Conservation (phyloP, 2,113 vertebrate genomes). For the Xiphophorus maculatus region DNA sequence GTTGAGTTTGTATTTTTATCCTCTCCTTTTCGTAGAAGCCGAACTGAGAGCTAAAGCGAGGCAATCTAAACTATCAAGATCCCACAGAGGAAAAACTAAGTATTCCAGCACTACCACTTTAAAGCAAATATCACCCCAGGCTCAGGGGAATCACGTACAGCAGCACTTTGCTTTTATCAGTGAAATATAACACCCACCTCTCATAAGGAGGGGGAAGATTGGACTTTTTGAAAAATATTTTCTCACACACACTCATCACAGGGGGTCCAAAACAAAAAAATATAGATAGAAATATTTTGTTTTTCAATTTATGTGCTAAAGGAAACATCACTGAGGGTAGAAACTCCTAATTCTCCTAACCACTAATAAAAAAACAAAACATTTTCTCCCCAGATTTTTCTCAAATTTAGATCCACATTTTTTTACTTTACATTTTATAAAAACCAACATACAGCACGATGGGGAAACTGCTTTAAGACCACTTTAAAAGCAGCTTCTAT, state of each 20-base stretch:
- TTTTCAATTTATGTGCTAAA: no score
- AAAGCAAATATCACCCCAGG: slow-evolving; percentile 28
- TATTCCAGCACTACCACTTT: slow-evolving; percentile 8
- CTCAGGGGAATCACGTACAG: slow-evolving; percentile 8
- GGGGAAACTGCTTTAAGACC: neutral
- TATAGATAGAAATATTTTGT: slow-evolving; percentile 9
- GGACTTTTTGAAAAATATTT: neutral
- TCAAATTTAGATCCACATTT: no score
- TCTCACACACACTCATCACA: neutral
- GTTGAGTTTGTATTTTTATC: slow-evolving; percentile 22
- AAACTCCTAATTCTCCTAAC: no score
- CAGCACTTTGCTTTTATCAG: slow-evolving; percentile 17
- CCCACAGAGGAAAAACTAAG: slow-evolving; percentile 5
- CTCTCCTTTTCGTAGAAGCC: neutral
- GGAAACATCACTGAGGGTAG: no score
- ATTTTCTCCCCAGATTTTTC: no score
- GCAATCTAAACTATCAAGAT: slow-evolving; percentile 8
- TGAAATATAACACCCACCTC: neutral
- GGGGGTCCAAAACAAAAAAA: neutral
- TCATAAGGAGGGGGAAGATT: neutral
- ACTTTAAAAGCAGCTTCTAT: neutral
- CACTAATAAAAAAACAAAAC: no score
- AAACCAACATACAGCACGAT: neutral
- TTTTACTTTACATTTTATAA: neutral
- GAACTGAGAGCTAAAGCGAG: slow-evolving; percentile 7